A percentile compares a stretch with the other conserved stretches of the same genome.
Conservation (phyloP, 2,113 vertebrate genomes). For the Amia ocellicauda region DNA sequence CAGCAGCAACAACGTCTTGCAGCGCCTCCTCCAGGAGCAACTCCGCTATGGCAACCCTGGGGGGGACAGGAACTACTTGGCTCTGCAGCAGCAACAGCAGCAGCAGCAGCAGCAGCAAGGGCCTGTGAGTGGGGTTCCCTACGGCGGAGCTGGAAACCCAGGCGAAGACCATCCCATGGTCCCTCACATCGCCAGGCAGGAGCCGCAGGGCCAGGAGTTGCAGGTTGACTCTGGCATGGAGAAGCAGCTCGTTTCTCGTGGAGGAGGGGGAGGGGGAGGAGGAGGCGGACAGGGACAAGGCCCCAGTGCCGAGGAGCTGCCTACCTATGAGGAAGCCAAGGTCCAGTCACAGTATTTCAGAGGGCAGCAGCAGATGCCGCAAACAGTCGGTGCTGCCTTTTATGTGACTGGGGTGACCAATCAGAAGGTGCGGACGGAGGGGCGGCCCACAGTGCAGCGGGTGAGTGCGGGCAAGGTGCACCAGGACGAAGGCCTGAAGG, state of each 20-base stretch:
- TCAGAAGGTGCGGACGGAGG: conserved; percentile 91
- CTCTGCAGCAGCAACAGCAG: conserved; percentile 68
- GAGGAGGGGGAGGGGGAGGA: conserved; percentile 62
- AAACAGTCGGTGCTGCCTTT: conserved; percentile 82
- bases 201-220: conserved; percentile 97
- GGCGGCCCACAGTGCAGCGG: conserved; percentile 84
- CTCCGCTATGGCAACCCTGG: conserved; percentile 85
- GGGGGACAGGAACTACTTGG: conserved; percentile 85
- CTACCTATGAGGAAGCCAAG: conserved; percentile 96
- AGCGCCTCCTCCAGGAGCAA: conserved; percentile 97
- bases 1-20: conserved; percentile 79
- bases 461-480: conserved; percentile 84
- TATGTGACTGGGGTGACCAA: conserved; percentile 87
- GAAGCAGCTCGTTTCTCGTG: conserved; percentile 77
- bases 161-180: conserved; percentile 81
- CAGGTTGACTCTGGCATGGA: conserved; percentile 90
- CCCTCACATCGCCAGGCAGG: conserved; percentile 89
- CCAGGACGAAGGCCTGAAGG: conserved; percentile 94
- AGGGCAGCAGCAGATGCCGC: conserved; percentile 70
- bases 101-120: conserved; percentile 75
- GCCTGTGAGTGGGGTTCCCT: conserved; percentile 53
- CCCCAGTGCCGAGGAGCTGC: conserved; percentile 85
- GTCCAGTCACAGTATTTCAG: conserved; percentile 97
- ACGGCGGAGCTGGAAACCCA: conserved; percentile 54
- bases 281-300: conserved; percentile 57